These are phyloP conservation scores for Diadumene lineata DNA, from an alignment of 92 coral and sea anemone genomes.

Conservation along the genomic window DNA sequence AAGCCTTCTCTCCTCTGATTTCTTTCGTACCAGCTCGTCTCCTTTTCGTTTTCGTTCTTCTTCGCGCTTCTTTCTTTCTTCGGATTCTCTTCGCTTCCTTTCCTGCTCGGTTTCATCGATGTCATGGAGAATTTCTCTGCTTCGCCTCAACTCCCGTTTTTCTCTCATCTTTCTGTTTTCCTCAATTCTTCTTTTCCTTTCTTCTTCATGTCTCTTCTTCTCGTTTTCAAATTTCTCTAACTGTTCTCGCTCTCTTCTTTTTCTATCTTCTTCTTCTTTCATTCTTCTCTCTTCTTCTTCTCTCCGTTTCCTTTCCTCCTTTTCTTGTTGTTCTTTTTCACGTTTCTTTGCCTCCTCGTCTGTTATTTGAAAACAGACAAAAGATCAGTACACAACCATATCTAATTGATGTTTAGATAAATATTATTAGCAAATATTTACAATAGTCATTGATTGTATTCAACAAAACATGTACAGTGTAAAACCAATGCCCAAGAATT, in stretches of 20 bases:
- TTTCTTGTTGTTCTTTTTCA: slow-evolving; percentile 1
- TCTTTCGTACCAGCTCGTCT: background rate
- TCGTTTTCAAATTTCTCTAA: background rate
- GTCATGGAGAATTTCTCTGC: background rate
- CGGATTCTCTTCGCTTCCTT: background rate
- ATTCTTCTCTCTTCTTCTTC: slow-evolving; percentile 7
- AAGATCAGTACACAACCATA: no score
- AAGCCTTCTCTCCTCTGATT: background rate
- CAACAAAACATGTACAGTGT: no score
- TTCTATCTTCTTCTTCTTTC: background rate
- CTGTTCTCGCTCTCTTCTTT: background rate
- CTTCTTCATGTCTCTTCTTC: slow-evolving; percentile 7
- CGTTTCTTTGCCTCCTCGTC: slow-evolving; percentile 4
- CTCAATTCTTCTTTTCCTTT: background rate
- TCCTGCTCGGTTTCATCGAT: slow-evolving; percentile 7
- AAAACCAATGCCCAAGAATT: no score
- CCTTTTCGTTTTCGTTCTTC: background rate
- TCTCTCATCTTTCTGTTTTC: background rate
- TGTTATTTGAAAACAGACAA: no score
- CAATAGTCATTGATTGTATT: no score
- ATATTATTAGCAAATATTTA: no score
- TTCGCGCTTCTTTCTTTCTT: slow-evolving; percentile 1
- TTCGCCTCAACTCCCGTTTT: background rate
- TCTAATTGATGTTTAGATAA: no score
- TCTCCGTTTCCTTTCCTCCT: background rate